Evolutionary conservation across 2,797 vertebrate species (phyloP).

Genomic region (Rhinophrynus dorsalis): DNA sequence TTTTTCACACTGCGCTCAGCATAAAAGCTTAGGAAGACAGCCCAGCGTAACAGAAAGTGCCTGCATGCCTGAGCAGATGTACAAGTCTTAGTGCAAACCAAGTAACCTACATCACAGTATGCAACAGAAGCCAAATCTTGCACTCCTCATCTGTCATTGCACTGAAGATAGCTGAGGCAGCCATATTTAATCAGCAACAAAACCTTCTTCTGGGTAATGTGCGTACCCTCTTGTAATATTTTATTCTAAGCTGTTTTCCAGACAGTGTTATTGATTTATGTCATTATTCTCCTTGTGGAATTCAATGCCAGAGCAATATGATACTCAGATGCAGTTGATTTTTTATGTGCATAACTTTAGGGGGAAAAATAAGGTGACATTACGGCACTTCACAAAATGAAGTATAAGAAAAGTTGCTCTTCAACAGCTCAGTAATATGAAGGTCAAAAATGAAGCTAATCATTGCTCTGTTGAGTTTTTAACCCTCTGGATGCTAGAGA

Average conservation of each 20-base stretch:
- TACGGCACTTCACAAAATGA: conserved; percentile 17
- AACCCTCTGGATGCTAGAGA: no score
- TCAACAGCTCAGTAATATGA: background rate
- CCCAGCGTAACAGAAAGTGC: conserved; percentile 54
- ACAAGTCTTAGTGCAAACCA: conserved; percentile 50
- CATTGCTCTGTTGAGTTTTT: no score
- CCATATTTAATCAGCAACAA: conserved; percentile 58
- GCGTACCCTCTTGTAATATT: conserved; percentile 55
- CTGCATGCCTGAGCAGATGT: conserved; percentile 14
- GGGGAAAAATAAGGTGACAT: conserved; percentile 24
- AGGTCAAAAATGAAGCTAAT: background rate
- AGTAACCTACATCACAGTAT: conserved; percentile 53
- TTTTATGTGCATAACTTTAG: conserved; percentile 14
- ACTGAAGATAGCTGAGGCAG: conserved; percentile 54
- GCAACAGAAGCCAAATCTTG: conserved; percentile 51
- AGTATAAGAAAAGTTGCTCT: background rate
- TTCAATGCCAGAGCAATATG: conserved; percentile 43
- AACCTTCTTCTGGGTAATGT: conserved; percentile 54
- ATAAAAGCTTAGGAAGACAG: conserved; percentile 68
- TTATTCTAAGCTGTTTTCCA: conserved; percentile 61
- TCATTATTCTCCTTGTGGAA: conserved; percentile 48
- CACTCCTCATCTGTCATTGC: conserved; percentile 55
- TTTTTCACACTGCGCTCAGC: conserved; percentile 5
- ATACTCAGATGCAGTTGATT: conserved; percentile 31
- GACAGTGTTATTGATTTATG: conserved; percentile 57